Percentiles rank a stretch among this genome's conserved stretches.
Conservation (phyloP, 2,888 invertebrate genomes). For the Autographa gamma region DNA sequence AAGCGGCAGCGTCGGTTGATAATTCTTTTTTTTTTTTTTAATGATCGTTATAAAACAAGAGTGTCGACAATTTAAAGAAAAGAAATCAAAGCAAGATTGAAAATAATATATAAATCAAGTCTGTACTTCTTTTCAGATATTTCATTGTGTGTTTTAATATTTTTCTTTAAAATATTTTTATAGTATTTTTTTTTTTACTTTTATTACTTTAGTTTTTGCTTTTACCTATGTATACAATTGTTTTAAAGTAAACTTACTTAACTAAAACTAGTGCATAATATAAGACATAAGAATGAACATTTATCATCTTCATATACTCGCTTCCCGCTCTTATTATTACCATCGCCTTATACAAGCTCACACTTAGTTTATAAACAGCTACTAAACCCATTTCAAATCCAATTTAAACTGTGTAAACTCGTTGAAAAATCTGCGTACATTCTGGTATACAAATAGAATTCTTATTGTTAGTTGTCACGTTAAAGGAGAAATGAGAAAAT, state of each 20-base stretch:
- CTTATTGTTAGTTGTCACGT: constrained; percentile 31
- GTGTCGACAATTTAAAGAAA: neutral
- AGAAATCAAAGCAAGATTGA: no score
- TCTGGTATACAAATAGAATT: constrained; percentile 25
- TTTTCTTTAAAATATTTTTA: no score
- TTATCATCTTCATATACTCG: neutral
- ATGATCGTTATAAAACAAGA: no score
- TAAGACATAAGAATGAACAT: no score
- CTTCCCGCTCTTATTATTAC: neutral
- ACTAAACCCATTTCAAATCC: constrained; percentile 22
- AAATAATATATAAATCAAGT: no score
- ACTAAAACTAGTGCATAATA: no score
- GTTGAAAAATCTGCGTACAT: constrained; percentile 29
- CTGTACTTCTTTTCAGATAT: no score
- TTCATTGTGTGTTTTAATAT: no score
- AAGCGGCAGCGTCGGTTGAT: neutral
- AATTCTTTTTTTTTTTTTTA: neutral
- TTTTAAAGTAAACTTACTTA: no score
- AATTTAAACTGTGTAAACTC: constrained; percentile 29
- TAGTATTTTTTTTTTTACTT: no score
- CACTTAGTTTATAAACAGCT: constrained; percentile 16
- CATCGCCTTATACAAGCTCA: constrained; percentile 6
- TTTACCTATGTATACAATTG: no score
- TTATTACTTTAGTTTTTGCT: no score
- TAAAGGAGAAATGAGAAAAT: constrained; percentile 24